A percentile compares a stretch with the other conserved stretches of the same genome.
Evolutionary conservation across 2,797 vertebrate species (phyloP).

Genomic region (Chelon labrosus): DNA sequence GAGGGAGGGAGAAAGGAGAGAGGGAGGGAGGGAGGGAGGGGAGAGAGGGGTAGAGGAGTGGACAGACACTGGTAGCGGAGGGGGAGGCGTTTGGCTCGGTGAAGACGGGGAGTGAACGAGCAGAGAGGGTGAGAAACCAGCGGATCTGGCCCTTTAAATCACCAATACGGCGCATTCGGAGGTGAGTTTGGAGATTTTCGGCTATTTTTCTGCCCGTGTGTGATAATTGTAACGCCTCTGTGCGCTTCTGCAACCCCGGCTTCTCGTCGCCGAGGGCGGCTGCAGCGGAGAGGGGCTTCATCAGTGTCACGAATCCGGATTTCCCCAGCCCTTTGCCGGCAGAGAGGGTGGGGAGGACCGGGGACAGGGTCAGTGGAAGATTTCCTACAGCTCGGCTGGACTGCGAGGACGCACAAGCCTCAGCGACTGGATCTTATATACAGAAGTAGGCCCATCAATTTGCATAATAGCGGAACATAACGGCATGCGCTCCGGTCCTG

Average conservation of each 20-base stretch:
- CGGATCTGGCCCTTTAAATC: constrained; percentile 87
- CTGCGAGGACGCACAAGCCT: constrained; percentile 52
- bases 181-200: constrained; percentile 82
- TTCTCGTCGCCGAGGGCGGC: constrained; percentile 65
- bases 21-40: constrained; percentile 16
- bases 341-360: constrained; percentile 76
- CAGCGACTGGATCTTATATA: constrained; percentile 47
- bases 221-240: constrained; percentile 56
- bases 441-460: constrained; percentile 66
- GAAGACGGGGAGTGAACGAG: constrained; percentile 77
- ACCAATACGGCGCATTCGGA: constrained; percentile 79
- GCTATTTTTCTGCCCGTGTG: constrained; percentile 53
- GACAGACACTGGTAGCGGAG: constrained; percentile 79
- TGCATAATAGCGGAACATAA: constrained; percentile 70
- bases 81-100: constrained; percentile 83
- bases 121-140: constrained; percentile 72
- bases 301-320: constrained; percentile 85
- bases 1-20: constrained; percentile 36
- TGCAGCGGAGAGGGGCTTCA: constrained; percentile 66
- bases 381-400: constrained; percentile 63
- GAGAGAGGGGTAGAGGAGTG: constrained; percentile 69
- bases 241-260: constrained; percentile 56
- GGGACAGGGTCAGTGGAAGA: constrained; percentile 75
- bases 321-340: constrained; percentile 77
- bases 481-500: constrained; percentile 62